These are phyloP conservation scores for Xenopus tropicalis DNA, from an alignment of 2,113 vertebrate genomes.

Conservation along the genomic window UCB_Xtro_10.0 CM004451.2:21927501-21928000, in stretches of 20 bases:
- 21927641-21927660: slow-evolving; percentile 29
- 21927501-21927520: not conserved
- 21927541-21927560: slow-evolving; percentile 33
- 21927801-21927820: not conserved
- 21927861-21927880: not conserved
- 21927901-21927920: not conserved
- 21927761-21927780: not conserved
- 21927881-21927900: not conserved
- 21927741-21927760: slow-evolving; percentile 19
- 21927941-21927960: not conserved
- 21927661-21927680: slow-evolving; percentile 34
- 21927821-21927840: not conserved
- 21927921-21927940: not conserved
- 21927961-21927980: not conserved
- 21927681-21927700: slow-evolving; percentile 41
- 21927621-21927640: slow-evolving; percentile 24
- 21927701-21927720: slow-evolving; percentile 24
- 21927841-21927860: not conserved
- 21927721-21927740: slow-evolving; percentile 33
- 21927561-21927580: slow-evolving; percentile 29
- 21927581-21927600: slow-evolving; percentile 38
- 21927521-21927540: not conserved
- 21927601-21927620: slow-evolving; percentile 27
- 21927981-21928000: not conserved
- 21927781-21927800: not conserved